Base-by-base conservation (phyloP, 2,797 vertebrate genomes). In the Phrynocephalus vlangalii region DNA sequence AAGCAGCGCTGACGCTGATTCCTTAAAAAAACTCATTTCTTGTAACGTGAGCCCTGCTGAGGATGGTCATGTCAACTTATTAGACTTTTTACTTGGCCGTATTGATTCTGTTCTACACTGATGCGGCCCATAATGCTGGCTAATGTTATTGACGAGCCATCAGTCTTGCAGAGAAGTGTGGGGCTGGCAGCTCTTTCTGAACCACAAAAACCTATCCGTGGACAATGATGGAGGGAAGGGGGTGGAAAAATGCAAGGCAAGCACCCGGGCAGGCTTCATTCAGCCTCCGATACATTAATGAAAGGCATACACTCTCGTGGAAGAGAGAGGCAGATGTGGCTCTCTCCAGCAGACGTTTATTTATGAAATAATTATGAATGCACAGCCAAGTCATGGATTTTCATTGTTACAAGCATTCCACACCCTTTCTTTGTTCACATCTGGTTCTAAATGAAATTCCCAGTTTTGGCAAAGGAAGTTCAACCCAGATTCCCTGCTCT, bases 81-180 rank as follows among this genome's bases (percentile, higher is more conserved):
- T 97, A 97, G 97, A 98, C 97, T 97, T 98, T 98, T 97, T 98
- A 97, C 97, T 98, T 96, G 97, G 96, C 94, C 77, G 83, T 98
- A 99, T 99, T 97, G 98, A 99, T 99, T 97, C 96, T 96, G 97
- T 98, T 98, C 97, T 98, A 98, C 97, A 98, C 98, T 95, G 96
- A 97, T 97, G 98, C 97, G 90, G 97, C 96, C 97, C 96, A 95
- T 98, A 98, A 97, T 98, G 97, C 98, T 98, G 97, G 98, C 98
- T 99, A 99, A 99, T 98, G 98, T 97, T 99, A 99, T 99, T 98
- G 99, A 99, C 95, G 95, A 99, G 97, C 97, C 98, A 99, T 99
- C 98, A 97, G 97, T 98, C 97, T 98, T 98, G 93, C 93, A 95
- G 96, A 98, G 98, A 98, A 97, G 96, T 97, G 97, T 98, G 97